Base-by-base conservation (phyloP, 2,113 vertebrate genomes). In the Anser cygnoides region DNA sequence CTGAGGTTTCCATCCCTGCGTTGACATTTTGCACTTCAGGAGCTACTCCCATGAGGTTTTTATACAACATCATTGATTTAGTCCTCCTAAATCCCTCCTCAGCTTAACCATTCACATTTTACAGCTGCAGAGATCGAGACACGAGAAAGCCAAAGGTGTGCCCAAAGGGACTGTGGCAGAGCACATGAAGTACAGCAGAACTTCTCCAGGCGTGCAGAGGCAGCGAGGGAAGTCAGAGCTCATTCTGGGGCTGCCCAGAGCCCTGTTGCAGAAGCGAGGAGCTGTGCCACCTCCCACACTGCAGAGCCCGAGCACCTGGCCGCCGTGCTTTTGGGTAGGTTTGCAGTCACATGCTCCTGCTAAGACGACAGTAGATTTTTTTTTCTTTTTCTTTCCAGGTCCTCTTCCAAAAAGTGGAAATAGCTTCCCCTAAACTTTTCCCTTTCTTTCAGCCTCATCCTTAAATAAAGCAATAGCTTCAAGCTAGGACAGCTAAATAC, bases 31-130 rank as follows among this genome's bases (percentile, higher is more conserved):
- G 25, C 33, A 15, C 50, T 3, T 3, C 13, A 4, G 19, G 29
- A 81, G 59, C 67, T 49, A 67, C 67, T 73, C 2, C 67, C 63
- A 35, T 3, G 43, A 20, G 0, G 10, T 4, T 19, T 6, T 79
- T 33, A 5, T 3, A 0, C 1, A 8, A 7, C 35, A 28, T 10
- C 1, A 5, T 28, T 5, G 46, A 8, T 14, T 19, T 3, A 28
- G 17, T 23, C 11, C 59, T 78, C 35, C 37, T 16, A 4, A 39
- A 1, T 2, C 6, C 3, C 57, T 15, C 5, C 23, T 49, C 57
- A 50, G 62, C 62, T 29, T 29, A 25, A 11, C 29, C 17, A 2
- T 3, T 14, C 9, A 5, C 5, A 1, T 10, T 21, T 28, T 8
- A 2, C 15, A 35, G n/a, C 4, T 0, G 12, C 12, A n/a, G 31